Evolutionary conservation across 2,888 invertebrate species (phyloP).

Genomic region (Cerastis rubricosa): DNA sequence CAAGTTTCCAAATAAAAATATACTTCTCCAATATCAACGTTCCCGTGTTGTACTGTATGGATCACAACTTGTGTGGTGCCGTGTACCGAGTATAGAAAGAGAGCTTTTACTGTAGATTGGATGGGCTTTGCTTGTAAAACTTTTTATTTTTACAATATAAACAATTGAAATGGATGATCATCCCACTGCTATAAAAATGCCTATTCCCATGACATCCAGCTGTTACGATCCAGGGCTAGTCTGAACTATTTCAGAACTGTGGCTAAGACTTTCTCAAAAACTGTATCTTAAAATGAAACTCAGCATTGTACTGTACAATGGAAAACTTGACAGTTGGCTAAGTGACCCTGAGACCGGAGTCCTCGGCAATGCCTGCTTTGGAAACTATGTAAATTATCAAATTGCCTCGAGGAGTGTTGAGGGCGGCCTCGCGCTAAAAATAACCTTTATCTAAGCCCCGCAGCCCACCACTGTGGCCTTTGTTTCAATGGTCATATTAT

Average conservation of each 20-base stretch:
- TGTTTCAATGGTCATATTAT: conserved; percentile 17
- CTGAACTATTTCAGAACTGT: background rate
- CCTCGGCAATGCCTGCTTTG: background rate
- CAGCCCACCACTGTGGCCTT: background rate
- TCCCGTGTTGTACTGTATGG: background rate
- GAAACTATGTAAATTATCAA: conserved; percentile 43
- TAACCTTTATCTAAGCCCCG: conserved; percentile 13
- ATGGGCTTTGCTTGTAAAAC: background rate
- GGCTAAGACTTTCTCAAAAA: background rate
- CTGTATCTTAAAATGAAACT: background rate
- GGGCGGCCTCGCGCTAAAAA: conserved; percentile 31
- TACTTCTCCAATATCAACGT: background rate
- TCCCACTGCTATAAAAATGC: background rate
- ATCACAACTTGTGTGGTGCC: background rate
- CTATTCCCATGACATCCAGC: background rate
- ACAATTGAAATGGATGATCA: background rate
- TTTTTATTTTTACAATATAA: background rate
- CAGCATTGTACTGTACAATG: background rate
- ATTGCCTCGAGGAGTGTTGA: conserved; percentile 10
- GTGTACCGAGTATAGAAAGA: background rate
- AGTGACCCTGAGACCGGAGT: conserved; percentile 14
- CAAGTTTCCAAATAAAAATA: conserved; percentile 29
- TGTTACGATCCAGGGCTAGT: background rate
- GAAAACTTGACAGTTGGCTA: conserved; percentile 4
- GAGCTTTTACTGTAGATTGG: background rate